A percentile compares a stretch with the other conserved stretches of the same genome.
These are phyloP conservation scores for Metopolophium dirhodum DNA, from an alignment of 1,140 invertebrate species.

Conservation along the genomic window DNA sequence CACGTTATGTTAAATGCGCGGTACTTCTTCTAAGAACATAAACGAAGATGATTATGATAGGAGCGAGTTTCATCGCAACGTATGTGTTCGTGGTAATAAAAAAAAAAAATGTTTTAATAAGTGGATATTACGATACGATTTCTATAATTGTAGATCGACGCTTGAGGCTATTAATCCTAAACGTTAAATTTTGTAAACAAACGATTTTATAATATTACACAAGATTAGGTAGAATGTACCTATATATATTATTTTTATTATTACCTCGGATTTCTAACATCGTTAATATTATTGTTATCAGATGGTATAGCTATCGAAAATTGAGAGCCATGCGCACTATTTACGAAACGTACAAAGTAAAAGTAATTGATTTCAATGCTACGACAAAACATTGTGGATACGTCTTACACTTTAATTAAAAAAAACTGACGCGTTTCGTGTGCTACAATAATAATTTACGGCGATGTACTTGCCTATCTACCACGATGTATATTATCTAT, in stretches of 20 bases:
- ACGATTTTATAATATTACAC: background rate
- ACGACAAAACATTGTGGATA: background rate
- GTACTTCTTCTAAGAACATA: slow-evolving; percentile 20
- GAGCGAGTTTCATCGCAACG: background rate
- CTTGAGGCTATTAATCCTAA: background rate
- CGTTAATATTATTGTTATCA: background rate
- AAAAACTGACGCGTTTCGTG: too few relatives aligned
- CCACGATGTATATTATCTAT: background rate
- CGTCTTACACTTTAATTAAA: background rate
- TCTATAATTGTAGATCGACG: slow-evolving; percentile 24
- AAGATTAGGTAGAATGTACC: background rate
- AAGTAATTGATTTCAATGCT: slow-evolving; percentile 6
- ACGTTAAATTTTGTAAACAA: slow-evolving; percentile 39
- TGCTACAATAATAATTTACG: background rate
- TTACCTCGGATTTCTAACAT: background rate
- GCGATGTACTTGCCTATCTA: background rate
- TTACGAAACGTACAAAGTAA: slow-evolving; percentile 21
- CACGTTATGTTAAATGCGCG: background rate
- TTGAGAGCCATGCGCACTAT: background rate
- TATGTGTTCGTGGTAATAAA: background rate
- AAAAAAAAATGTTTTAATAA: slow-evolving; percentile 16
- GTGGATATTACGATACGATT: slow-evolving; percentile 20
- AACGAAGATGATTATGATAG: slow-evolving; percentile 24
- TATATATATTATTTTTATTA: background rate
- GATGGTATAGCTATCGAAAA: background rate